phyloP scores from a whole-genome alignment of 2,113 vertebrate genomes.

The Phyllopteryx taeniolatus region DNA sequence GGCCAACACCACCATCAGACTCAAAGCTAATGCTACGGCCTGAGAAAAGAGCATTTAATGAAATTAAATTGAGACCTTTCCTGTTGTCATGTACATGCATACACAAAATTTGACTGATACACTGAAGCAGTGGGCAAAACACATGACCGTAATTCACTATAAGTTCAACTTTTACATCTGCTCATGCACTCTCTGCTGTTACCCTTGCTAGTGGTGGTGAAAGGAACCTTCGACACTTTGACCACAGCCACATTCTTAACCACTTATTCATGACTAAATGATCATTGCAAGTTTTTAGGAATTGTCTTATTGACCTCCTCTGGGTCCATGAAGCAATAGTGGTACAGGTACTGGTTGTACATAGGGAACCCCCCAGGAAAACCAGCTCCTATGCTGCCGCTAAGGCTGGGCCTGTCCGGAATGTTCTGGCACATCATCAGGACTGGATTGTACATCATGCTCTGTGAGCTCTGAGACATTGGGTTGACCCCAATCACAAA shows the following conservation, averaged over 20 bases:
- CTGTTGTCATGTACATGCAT: background rate
- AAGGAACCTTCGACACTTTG: background rate
- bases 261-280: background rate
- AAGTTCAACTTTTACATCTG: background rate
- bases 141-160: background rate
- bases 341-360: constrained; percentile 81
- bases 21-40: constrained; percentile 80
- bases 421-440: constrained; percentile 79
- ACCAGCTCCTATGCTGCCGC: constrained; percentile 50
- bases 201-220: background rate
- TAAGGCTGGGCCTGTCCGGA: constrained; percentile 68
- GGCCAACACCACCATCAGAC: constrained; percentile 76
- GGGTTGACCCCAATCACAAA: constrained; percentile 86
- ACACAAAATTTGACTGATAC: background rate
- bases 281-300: background rate
- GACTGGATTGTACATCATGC: constrained; percentile 79
- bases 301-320: constrained; percentile 74
- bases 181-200: background rate
- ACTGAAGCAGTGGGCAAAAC: background rate
- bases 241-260: background rate
- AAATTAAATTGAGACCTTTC: background rate
- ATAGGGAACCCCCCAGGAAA: constrained; percentile 61
- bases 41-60: constrained; percentile 33
- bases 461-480: constrained; percentile 78
- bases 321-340: constrained; percentile 87